phyloP scores from a whole-genome alignment of 2,113 vertebrate species.

The Nannobrachium achirus region DNA sequence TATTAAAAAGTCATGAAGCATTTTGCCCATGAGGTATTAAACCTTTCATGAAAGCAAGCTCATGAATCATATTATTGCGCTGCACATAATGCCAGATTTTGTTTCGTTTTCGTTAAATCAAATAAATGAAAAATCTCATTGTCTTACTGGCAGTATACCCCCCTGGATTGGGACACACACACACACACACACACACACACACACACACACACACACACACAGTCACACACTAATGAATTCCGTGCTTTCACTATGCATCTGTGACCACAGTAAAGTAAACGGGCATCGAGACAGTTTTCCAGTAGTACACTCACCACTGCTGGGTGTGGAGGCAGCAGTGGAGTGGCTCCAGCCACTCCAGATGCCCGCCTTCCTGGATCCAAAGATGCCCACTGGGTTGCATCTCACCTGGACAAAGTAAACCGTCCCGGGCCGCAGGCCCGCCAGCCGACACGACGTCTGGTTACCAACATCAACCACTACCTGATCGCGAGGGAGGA shows the following conservation, averaged over 20 bases:
- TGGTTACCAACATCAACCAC: slow-evolving; percentile 93
- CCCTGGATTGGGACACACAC: too few species aligned
- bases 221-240: too few species aligned
- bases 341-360: slow-evolving; percentile 97
- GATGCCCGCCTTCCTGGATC: slow-evolving; percentile 91
- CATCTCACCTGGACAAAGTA: slow-evolving; percentile 96
- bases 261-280: too few species aligned
- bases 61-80: too few species aligned
- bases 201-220: too few species aligned
- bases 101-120: too few species aligned
- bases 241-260: too few species aligned
- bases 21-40: neutral
- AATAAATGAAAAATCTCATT: too few species aligned
- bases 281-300: too few species aligned
- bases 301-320: slow-evolving; percentile 80
- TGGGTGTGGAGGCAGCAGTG: slow-evolving; percentile 90
- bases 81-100: too few species aligned
- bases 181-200: too few species aligned
- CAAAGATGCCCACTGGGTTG: slow-evolving; percentile 93
- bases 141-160: too few species aligned
- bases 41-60: neutral
- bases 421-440: slow-evolving; percentile 87
- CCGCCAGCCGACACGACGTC: slow-evolving; percentile 90
- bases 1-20: slow-evolving; percentile 28
- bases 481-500: slow-evolving; percentile 72